A percentile compares a stretch with the other conserved stretches of the same genome.
These are phyloP conservation scores for Atopsyche davidsoni DNA, from an alignment of 1,140 invertebrate species.

Conservation along the genomic window DNA sequence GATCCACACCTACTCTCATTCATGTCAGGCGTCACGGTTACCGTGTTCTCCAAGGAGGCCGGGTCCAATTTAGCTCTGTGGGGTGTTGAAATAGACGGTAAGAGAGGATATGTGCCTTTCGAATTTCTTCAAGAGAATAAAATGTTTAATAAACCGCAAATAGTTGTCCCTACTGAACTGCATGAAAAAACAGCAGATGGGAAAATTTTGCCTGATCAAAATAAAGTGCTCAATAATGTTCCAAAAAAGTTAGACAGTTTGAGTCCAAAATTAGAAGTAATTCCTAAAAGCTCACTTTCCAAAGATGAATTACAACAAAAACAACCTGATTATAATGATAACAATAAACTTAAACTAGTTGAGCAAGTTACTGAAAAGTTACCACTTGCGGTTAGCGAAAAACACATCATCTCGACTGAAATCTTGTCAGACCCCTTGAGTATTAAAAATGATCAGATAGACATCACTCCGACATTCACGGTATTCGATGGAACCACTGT, in stretches of 20 bases:
- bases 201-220: constrained; percentile 10
- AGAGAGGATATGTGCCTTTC: constrained; percentile 61
- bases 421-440: too few relatives aligned
- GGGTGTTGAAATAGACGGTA: constrained; percentile 65
- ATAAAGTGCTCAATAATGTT: constrained; percentile 6
- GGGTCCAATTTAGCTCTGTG: constrained; percentile 60
- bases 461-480: constrained; percentile 40
- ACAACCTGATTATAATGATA: too few relatives aligned
- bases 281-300: too few relatives aligned
- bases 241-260: too few relatives aligned
- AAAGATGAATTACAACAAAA: too few relatives aligned
- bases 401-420: too few relatives aligned
- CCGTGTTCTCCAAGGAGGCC: constrained; percentile 65
- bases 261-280: not conserved
- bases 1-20: constrained; percentile 60
- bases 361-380: too few relatives aligned
- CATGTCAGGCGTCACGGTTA: constrained; percentile 53
- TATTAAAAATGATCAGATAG: too few relatives aligned
- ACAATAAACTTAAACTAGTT: too few relatives aligned
- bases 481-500: constrained; percentile 45
- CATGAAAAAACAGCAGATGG: constrained; percentile 13
- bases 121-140: constrained; percentile 46
- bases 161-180: constrained; percentile 33
- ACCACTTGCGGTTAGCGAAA: too few relatives aligned
- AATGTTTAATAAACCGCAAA: constrained; percentile 32